These are phyloP conservation scores for Synanthedon tipuliformis DNA, from an alignment of 2,888 invertebrate species.

Conservation along the genomic window DNA sequence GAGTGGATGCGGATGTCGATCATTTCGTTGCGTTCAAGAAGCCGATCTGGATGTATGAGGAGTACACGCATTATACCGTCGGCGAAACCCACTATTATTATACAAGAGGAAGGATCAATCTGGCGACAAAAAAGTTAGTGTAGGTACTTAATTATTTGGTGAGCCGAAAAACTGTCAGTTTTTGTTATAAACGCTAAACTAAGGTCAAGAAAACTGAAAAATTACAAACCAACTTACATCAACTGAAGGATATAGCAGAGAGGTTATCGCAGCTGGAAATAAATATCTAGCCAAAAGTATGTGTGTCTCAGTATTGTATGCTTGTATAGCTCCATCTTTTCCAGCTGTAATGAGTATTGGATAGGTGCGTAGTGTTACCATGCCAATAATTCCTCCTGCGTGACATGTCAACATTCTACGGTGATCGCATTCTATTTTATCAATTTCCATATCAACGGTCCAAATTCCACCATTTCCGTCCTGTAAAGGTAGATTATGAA, in stretches of 20 bases:
- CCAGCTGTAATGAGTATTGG: constrained; percentile 80
- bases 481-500: constrained; percentile 38
- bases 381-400: constrained; percentile 78
- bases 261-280: constrained; percentile 62
- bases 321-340: constrained; percentile 76
- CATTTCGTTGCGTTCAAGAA: constrained; percentile 21
- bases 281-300: constrained; percentile 71
- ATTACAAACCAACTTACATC: constrained; percentile 48
- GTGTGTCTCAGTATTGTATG: constrained; percentile 76
- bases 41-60: constrained; percentile 40
- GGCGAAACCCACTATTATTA: constrained; percentile 75
- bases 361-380: constrained; percentile 77
- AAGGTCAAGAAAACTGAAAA: too few relatives aligned
- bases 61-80: constrained; percentile 77
- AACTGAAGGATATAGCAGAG: constrained; percentile 78
- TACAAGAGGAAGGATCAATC: constrained; percentile 74
- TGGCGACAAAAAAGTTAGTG: constrained; percentile 18
- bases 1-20: constrained; percentile 44
- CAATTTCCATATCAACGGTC: constrained; percentile 55
- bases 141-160: background rate
- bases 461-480: constrained; percentile 87
- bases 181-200: too few relatives aligned
- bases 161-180: background rate
- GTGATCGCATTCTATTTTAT: constrained; percentile 50
- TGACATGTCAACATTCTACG: constrained; percentile 75